Percentiles rank a stretch among this genome's conserved stretches.
phyloP scores from a whole-genome alignment of 2,113 vertebrate genomes.

The Sminthopsis crassicaudata region DNA sequence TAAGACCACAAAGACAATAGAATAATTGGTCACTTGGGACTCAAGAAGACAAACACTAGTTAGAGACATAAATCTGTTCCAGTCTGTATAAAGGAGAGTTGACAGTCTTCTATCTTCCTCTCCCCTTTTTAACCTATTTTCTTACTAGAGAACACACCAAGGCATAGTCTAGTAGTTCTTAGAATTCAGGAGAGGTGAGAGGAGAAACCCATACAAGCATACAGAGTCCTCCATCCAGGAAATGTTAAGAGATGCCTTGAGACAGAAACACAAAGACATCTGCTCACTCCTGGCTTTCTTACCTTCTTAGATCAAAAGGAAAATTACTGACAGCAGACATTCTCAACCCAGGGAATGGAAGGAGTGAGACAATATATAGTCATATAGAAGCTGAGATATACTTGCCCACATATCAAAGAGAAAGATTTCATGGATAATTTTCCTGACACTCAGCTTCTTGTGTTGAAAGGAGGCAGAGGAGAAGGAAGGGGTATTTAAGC shows the following conservation, averaged over 20 bases:
- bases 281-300: not conserved
- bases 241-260: not conserved
- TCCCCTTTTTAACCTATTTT: not conserved
- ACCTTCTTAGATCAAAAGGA: not conserved
- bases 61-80: not conserved
- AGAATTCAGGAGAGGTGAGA: not conserved
- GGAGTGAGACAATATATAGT: not conserved
- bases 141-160: not conserved
- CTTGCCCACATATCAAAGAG: not conserved
- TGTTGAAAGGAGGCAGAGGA: not conserved
- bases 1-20: not conserved
- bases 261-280: not conserved
- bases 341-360: not conserved
- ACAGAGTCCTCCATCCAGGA: not conserved
- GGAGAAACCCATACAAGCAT: not conserved
- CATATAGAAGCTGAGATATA: not conserved
- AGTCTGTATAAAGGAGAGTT: not conserved
- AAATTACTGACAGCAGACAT: not conserved
- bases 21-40: not conserved
- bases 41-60: not conserved
- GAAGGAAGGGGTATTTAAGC: not conserved
- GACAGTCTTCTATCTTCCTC: not conserved
- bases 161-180: not conserved
- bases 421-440: not conserved
- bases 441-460: not conserved